A percentile compares a stretch with the other conserved stretches of the same genome.
phyloP scores from a whole-genome alignment of 1,140 invertebrate species.

The Ptiloglossa arizonensis region DNA sequence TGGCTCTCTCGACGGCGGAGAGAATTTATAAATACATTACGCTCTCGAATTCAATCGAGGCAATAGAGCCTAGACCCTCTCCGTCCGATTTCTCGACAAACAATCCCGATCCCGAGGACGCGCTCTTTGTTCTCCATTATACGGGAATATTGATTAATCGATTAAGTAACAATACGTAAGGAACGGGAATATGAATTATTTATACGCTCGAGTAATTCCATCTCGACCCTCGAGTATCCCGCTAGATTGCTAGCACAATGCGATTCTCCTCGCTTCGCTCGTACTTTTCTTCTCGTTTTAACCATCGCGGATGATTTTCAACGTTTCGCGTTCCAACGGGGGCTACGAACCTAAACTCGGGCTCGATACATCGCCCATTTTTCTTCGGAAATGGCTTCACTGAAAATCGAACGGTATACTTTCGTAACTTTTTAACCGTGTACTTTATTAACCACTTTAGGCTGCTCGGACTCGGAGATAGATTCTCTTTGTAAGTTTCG shows the following conservation, averaged over 20 bases:
- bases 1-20: neutral
- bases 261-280: neutral
- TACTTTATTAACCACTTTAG: no score
- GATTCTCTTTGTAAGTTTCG: no score
- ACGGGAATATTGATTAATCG: slow-evolving; percentile 54
- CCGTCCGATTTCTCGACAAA: slow-evolving; percentile 9
- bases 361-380: no score
- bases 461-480: no score
- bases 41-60: slow-evolving; percentile 2
- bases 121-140: slow-evolving; percentile 23
- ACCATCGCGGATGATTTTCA: neutral
- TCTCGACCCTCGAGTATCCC: neutral
- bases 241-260: neutral
- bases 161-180: slow-evolving; percentile 45
- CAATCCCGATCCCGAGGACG: neutral
- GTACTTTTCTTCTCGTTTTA: slow-evolving; percentile 15
- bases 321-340: neutral
- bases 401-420: no score
- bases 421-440: no score
- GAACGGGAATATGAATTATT: slow-evolving; percentile 40
- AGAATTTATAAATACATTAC: slow-evolving; percentile 3
- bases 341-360: no score
- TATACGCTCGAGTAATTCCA: slow-evolving; percentile 38
- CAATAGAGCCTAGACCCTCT: slow-evolving; percentile 10
- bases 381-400: no score